These are phyloP conservation scores for Axis porcinus DNA, from an alignment of 2,113 vertebrate species.

Conservation along the genomic window DNA sequence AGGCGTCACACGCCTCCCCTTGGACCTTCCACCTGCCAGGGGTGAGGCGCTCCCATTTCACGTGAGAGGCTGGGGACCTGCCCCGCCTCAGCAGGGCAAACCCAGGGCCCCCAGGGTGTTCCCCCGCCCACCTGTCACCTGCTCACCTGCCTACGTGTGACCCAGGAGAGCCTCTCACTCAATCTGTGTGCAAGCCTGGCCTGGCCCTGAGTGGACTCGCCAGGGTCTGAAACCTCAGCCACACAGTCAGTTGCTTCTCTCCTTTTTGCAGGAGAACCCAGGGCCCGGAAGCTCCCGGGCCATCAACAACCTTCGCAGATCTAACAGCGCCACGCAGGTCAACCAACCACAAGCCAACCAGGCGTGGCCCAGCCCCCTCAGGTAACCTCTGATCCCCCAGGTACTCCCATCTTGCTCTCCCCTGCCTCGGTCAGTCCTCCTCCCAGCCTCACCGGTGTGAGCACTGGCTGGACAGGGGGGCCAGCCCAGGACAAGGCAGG, in stretches of 20 bases:
- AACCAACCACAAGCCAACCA: slow-evolving; percentile 75
- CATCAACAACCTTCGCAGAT: slow-evolving; percentile 93
- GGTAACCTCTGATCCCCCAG: slow-evolving; percentile 76
- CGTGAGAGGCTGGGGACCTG: too few species aligned
- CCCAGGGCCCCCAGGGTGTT: neutral
- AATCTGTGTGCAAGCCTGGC: neutral
- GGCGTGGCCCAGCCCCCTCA: slow-evolving; percentile 69
- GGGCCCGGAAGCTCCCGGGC: slow-evolving; percentile 80
- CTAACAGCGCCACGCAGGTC: slow-evolving; percentile 93
- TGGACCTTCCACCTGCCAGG: neutral
- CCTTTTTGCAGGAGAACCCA: slow-evolving; percentile 77
- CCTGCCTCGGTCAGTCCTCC: neutral
- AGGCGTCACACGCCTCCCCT: rapidly evolving
- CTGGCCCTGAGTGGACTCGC: rapidly evolving
- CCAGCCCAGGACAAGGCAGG: rapidly evolving
- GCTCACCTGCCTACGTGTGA: neutral
- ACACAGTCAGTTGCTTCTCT: rapidly evolving
- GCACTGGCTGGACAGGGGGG: rapidly evolving
- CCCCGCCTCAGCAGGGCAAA: rapidly evolving
- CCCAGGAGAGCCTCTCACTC: neutral
- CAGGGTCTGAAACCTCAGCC: neutral
- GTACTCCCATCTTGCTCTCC: neutral
- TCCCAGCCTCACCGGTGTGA: neutral
- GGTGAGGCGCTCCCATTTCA: neutral
- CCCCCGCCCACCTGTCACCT: neutral